phyloP scores from a whole-genome alignment of 2,797 vertebrate species.

The Acridotheres tristis region DNA sequence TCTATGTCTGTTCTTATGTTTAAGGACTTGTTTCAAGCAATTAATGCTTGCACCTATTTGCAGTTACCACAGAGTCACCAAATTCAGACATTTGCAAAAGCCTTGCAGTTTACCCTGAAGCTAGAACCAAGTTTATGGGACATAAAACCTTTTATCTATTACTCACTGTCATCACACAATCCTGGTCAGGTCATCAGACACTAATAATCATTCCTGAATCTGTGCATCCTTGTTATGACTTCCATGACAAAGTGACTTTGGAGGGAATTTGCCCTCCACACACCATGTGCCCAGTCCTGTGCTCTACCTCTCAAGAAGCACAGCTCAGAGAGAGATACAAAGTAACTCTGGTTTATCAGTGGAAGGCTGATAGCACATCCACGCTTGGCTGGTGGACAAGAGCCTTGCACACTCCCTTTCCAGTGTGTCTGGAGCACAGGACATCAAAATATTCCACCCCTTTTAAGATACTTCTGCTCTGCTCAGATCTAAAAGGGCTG shows the following conservation, averaged over 20 bases:
- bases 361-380: background rate
- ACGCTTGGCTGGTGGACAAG: background rate
- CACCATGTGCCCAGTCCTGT: rapidly evolving
- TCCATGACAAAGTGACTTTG: background rate
- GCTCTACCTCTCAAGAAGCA: background rate
- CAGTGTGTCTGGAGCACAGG: background rate
- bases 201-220: background rate
- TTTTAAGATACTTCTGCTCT: background rate
- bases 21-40: background rate
- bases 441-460: background rate
- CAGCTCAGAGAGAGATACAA: background rate
- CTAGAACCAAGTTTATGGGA: background rate
- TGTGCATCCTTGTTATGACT: background rate
- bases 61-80: background rate
- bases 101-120: background rate
- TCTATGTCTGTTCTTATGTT: background rate
- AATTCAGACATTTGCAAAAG: background rate
- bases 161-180: conserved; percentile 8
- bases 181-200: background rate
- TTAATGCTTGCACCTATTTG: background rate
- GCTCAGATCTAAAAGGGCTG: background rate
- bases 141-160: conserved; percentile 29
- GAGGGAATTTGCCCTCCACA: background rate
- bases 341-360: background rate
- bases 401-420: background rate